A percentile compares a stretch with the other conserved stretches of the same genome.
phyloP scores from a whole-genome alignment of 92 coral and sea anemone genomes.

The Zoanthus sansibaricus region DNA sequence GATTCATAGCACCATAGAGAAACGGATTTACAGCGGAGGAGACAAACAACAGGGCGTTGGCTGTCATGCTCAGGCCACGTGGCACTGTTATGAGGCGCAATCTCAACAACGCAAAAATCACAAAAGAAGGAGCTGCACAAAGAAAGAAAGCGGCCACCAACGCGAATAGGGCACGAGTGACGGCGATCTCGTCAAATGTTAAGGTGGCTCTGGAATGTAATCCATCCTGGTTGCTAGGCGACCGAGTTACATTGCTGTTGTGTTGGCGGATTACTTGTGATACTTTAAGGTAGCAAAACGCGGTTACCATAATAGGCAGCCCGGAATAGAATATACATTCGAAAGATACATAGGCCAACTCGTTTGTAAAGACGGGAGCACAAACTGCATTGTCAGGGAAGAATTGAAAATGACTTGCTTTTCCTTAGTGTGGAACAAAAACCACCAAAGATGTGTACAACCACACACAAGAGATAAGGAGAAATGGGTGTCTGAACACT shows the following conservation, averaged over 20 bases:
- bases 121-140: constrained; percentile 34
- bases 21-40: constrained; percentile 38
- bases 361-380: constrained; percentile 31
- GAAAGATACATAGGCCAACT: constrained; percentile 26
- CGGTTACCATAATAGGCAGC: constrained; percentile 25
- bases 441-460: constrained; percentile 8
- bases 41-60: constrained; percentile 42
- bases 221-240: constrained; percentile 16
- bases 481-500: constrained; percentile 13
- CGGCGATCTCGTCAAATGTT: constrained; percentile 28
- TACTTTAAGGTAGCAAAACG: constrained; percentile 32
- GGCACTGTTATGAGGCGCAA: constrained; percentile 32
- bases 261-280: constrained; percentile 33
- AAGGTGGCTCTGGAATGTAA: constrained; percentile 27
- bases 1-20: constrained; percentile 32
- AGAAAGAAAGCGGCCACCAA: constrained; percentile 34
- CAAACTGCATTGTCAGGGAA: constrained; percentile 44
- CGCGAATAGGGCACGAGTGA: constrained; percentile 32
- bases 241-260: constrained; percentile 4
- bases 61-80: constrained; percentile 43
- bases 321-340: constrained; percentile 40
- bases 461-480: constrained; percentile 29
- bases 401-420: constrained; percentile 12
- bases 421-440: constrained; percentile 7
- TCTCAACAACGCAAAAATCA: constrained; percentile 32